Evolutionary conservation across 2,113 vertebrate species (phyloP).

Genomic region (Nasalis larvatus): DNA sequence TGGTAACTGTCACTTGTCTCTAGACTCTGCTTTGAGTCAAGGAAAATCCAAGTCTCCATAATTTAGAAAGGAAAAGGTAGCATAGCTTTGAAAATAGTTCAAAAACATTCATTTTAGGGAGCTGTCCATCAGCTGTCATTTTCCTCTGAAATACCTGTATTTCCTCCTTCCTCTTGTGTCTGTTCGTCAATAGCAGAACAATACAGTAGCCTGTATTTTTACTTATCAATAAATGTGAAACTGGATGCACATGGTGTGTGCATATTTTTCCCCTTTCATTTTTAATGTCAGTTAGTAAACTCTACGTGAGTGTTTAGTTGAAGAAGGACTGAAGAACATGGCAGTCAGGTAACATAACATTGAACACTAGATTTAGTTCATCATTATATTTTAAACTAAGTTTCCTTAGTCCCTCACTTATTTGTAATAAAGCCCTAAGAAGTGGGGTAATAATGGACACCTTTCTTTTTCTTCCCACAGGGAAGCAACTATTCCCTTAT

Average conservation of each 20-base stretch:
- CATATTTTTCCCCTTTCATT: background rate
- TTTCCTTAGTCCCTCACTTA: background rate
- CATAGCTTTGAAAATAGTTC: background rate
- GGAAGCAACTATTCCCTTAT: background rate
- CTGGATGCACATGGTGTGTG: background rate
- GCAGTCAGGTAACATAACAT: background rate
- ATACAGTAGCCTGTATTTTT: constrained; percentile 28
- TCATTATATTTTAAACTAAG: background rate
- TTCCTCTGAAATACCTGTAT: background rate
- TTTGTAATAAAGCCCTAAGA: background rate
- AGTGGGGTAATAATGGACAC: background rate
- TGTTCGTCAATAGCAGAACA: background rate
- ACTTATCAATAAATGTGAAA: constrained; percentile 58
- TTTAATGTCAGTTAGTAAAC: constrained; percentile 11
- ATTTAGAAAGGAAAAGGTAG: background rate
- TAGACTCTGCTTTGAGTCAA: background rate
- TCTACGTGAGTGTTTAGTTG: background rate
- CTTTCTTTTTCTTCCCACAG: background rate
- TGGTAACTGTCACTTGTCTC: background rate
- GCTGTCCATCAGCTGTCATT: constrained; percentile 7
- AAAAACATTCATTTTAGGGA: background rate
- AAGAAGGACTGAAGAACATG: background rate
- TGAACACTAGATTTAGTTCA: background rate
- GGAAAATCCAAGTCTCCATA: background rate
- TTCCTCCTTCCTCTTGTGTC: background rate